phyloP scores from a whole-genome alignment of 2,113 vertebrate genomes.

The Polyodon spathula region DNA sequence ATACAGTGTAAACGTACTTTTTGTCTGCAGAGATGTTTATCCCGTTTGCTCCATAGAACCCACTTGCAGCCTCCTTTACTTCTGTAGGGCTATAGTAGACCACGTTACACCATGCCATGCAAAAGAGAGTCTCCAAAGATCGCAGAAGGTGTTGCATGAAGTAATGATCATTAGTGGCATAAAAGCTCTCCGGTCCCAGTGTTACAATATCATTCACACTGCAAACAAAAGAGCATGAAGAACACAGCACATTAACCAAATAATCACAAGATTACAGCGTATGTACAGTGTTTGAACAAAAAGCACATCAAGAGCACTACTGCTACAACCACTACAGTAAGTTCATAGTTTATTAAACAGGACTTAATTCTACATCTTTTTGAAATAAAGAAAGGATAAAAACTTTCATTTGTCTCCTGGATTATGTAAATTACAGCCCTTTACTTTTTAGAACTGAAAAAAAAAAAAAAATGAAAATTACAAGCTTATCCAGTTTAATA shows the following conservation, averaged over 20 bases:
- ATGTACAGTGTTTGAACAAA: too few relatives aligned
- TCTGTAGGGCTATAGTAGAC: conserved; percentile 78
- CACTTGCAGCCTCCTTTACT: conserved; percentile 71
- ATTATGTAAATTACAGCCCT: too few relatives aligned
- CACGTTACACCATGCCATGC: conserved; percentile 62
- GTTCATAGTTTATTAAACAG: too few relatives aligned
- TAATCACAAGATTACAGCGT: neutral
- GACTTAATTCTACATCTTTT: too few relatives aligned
- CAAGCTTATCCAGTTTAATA: too few relatives aligned
- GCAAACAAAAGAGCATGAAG: conserved; percentile 18
- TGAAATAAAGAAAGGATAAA: too few relatives aligned
- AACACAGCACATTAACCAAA: neutral
- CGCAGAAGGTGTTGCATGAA: conserved; percentile 40
- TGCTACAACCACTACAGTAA: too few relatives aligned
- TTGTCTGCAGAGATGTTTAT: conserved; percentile 76
- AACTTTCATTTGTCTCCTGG: too few relatives aligned
- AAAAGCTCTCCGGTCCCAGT: conserved; percentile 77
- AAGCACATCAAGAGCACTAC: too few relatives aligned
- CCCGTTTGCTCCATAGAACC: conserved; percentile 71
- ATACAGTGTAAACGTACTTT: conserved; percentile 51
- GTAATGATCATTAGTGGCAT: conserved; percentile 86
- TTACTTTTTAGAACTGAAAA: too few relatives aligned
- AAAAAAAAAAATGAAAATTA: too few relatives aligned
- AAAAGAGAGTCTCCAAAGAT: conserved; percentile 51
- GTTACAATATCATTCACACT: conserved; percentile 85